Evolutionary conservation across 2,797 vertebrate species (phyloP).

Genomic region (Hafferia zeledoni): DNA sequence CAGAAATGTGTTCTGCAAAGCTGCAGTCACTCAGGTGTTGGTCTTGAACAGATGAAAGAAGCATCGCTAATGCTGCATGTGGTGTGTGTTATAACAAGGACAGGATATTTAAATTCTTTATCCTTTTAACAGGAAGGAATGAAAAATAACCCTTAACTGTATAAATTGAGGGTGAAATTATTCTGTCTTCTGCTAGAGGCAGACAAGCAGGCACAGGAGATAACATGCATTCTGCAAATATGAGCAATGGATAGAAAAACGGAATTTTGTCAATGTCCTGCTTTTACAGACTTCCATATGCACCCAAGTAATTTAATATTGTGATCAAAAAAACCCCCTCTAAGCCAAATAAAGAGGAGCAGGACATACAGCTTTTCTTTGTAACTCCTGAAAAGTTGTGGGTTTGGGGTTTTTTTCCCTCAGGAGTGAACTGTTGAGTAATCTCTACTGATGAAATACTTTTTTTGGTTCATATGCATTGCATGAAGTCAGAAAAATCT

Average conservation of each 20-base stretch:
- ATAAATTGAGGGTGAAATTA: neutral
- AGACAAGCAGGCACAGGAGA: neutral
- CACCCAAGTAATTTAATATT: rapidly evolving
- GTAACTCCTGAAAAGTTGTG: neutral
- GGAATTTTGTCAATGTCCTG: neutral
- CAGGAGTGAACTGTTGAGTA: neutral
- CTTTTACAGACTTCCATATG: neutral
- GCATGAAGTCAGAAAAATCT: neutral
- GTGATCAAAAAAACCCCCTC: neutral
- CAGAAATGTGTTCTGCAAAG: neutral
- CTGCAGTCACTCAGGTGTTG: neutral
- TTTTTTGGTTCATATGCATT: neutral
- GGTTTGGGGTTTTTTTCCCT: neutral
- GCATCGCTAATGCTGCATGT: neutral
- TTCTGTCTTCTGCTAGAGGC: neutral
- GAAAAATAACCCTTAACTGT: neutral
- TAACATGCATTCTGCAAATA: neutral
- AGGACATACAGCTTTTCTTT: neutral
- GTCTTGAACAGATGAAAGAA: neutral
- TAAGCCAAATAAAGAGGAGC: neutral
- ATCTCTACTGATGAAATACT: neutral
- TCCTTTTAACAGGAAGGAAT: neutral
- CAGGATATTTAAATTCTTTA: neutral
- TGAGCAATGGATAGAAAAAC: neutral
- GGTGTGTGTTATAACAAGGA: neutral